These are phyloP conservation scores for Octomys mimax DNA, from an alignment of 2,797 vertebrate genomes.

Conservation along the genomic window DNA sequence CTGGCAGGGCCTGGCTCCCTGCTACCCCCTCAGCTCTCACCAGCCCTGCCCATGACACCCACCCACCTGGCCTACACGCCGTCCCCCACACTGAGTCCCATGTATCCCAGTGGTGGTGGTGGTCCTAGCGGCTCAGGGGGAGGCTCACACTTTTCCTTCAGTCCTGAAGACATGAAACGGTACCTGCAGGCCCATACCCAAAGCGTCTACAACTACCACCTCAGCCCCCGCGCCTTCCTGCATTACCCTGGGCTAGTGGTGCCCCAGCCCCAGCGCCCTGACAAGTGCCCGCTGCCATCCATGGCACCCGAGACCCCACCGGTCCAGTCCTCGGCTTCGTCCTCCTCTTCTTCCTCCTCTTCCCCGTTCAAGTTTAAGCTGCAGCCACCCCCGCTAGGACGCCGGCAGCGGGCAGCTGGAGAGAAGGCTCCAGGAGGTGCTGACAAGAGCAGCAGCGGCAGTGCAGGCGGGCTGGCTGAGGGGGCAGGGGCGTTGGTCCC, in stretches of 20 bases:
- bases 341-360: slow-evolving; percentile 88
- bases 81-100: slow-evolving; percentile 94
- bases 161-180: slow-evolving; percentile 97
- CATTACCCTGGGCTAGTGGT: slow-evolving; percentile 95
- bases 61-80: slow-evolving; percentile 95
- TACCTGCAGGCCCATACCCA: slow-evolving; percentile 97
- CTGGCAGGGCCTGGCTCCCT: slow-evolving; percentile 92
- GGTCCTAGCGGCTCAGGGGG: slow-evolving; percentile 81
- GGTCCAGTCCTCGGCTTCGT: slow-evolving; percentile 80
- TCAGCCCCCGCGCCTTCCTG: slow-evolving; percentile 95
- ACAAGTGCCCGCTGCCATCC: slow-evolving; percentile 88
- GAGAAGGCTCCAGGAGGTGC: slow-evolving; percentile 82
- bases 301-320: slow-evolving; percentile 84
- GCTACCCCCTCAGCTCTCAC: slow-evolving; percentile 93
- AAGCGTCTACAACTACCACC: slow-evolving; percentile 96
- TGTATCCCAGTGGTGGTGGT: slow-evolving; percentile 88
- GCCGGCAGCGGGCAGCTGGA: slow-evolving; percentile 91
- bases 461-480: slow-evolving; percentile 83
- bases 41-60: slow-evolving; percentile 94
- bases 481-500: slow-evolving; percentile 89
- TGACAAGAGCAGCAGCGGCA: slow-evolving; percentile 86
- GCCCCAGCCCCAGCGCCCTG: slow-evolving; percentile 93
- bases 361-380: slow-evolving; percentile 96
- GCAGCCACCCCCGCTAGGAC: slow-evolving; percentile 94
- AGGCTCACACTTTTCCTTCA: slow-evolving; percentile 96